These are phyloP conservation scores for Penaeus japonicus DNA, from an alignment of 1,140 invertebrate genomes.

Conservation along the genomic window DNA sequence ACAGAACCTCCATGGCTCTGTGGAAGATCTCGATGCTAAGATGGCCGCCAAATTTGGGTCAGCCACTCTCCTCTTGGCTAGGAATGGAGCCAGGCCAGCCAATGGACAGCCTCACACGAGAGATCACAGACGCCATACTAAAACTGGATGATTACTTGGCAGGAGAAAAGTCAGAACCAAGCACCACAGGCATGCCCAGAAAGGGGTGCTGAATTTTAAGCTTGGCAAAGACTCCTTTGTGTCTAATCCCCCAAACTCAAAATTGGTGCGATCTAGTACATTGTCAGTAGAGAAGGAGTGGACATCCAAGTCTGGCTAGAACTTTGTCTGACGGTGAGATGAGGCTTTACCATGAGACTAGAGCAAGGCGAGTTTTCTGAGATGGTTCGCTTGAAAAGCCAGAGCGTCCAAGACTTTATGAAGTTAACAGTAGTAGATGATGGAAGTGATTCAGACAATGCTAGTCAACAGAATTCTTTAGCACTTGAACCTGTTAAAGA, in stretches of 20 bases:
- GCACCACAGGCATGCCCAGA: conserved; percentile 67
- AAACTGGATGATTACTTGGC: conserved; percentile 73
- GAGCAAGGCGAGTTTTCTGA: conserved; percentile 74
- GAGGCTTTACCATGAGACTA: conserved; percentile 73
- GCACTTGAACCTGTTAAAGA: conserved; percentile 30
- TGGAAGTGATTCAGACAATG: conserved; percentile 45
- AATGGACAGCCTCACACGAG: conserved; percentile 65
- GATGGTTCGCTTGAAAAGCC: conserved; percentile 76
- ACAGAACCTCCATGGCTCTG: conserved; percentile 69
- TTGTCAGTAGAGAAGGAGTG: conserved; percentile 23
- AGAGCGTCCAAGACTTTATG: conserved; percentile 78
- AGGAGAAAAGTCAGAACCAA: conserved; percentile 71
- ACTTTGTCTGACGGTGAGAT: conserved; percentile 65
- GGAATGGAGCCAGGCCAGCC: conserved; percentile 66
- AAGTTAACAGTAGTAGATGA: conserved; percentile 71
- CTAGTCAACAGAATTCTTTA: conserved; percentile 49
- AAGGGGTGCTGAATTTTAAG: conserved; percentile 46
- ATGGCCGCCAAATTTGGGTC: conserved; percentile 65
- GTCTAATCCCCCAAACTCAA: conserved; percentile 48
- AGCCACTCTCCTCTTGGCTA: conserved; percentile 64
- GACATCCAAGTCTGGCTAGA: conserved; percentile 30
- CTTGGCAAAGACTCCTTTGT: conserved; percentile 57
- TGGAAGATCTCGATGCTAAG: conserved; percentile 64
- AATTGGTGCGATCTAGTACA: background rate
- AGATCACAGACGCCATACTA: conserved; percentile 73